These are phyloP conservation scores for Troides oblongomaculatus DNA, from an alignment of 2,888 invertebrate species.

Conservation along the genomic window DNA sequence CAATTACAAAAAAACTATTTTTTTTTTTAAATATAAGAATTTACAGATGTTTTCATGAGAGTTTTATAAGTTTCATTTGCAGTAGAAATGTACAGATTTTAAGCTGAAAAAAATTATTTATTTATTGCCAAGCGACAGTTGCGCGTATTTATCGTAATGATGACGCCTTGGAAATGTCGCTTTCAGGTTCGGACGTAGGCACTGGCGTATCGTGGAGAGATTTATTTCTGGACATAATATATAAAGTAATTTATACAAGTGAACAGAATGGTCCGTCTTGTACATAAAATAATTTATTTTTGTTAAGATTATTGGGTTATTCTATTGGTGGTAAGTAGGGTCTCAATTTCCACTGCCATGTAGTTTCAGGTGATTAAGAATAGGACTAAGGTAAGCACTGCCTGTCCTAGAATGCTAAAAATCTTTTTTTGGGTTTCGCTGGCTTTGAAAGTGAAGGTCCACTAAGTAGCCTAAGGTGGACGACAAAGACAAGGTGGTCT, in stretches of 20 bases:
- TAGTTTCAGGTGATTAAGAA: too few relatives aligned
- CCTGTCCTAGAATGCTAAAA: too few relatives aligned
- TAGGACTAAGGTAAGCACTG: too few relatives aligned
- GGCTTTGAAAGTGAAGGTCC: too few relatives aligned
- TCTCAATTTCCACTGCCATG: too few relatives aligned
- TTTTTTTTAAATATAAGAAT: too few relatives aligned
- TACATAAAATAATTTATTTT: neutral
- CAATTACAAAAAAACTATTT: too few relatives aligned
- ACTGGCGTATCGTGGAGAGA: conserved; percentile 6
- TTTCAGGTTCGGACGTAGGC: conserved; percentile 25
- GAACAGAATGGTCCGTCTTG: neutral
- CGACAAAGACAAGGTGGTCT: too few relatives aligned
- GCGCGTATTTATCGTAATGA: conserved; percentile 9
- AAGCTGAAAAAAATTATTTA: neutral
- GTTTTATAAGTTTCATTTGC: neutral
- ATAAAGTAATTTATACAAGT: neutral
- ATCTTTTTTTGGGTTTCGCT: too few relatives aligned
- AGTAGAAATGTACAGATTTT: neutral
- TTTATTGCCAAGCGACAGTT: conserved; percentile 33
- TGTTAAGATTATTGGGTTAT: neutral
- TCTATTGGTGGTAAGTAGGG: too few relatives aligned
- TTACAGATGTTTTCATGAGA: neutral
- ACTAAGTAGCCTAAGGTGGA: too few relatives aligned
- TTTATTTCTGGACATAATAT: neutral
- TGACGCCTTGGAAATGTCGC: conserved; percentile 27